A percentile compares a stretch with the other conserved stretches of the same genome.
Conservation (phyloP, 2,113 vertebrate genomes). For the Progne subis region DNA sequence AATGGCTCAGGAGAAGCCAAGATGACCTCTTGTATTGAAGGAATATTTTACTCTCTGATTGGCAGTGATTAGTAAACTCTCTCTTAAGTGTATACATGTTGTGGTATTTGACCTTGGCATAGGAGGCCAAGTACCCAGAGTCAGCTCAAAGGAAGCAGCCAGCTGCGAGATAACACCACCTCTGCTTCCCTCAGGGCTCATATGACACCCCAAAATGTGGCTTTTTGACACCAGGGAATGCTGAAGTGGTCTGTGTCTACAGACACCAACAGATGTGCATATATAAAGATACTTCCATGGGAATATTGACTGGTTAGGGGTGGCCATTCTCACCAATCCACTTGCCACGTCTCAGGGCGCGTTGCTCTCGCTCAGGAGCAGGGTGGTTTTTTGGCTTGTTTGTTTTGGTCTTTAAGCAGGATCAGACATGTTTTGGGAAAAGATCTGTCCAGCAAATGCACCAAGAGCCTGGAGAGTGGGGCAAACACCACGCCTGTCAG, state of each 20-base stretch:
- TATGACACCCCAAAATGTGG: not conserved
- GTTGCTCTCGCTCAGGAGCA: not conserved
- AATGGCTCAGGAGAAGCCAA: not conserved
- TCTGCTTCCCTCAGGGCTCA: not conserved
- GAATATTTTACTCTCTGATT: not conserved
- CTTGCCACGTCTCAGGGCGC: rapidly evolving
- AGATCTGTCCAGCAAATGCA: not conserved
- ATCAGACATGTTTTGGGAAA: not conserved
- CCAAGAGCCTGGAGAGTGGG: not conserved
- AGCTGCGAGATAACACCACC: not conserved
- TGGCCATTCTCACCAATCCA: not conserved
- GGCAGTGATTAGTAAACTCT: not conserved
- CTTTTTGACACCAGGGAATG: not conserved
- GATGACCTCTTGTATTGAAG: not conserved
- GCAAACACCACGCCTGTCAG: rapidly evolving
- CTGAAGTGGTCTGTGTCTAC: not conserved
- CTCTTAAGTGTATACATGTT: not conserved
- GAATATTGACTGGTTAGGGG: not conserved
- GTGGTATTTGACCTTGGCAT: not conserved
- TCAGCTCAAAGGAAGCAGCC: not conserved
- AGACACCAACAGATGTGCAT: too few relatives aligned
- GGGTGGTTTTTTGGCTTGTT: not conserved
- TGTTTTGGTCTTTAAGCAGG: not conserved
- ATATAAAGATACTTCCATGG: not conserved
- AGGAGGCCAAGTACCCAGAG: not conserved